Evolutionary conservation across 2,113 vertebrate species (phyloP), one percentile per base, ranked within the genome.

Genomic region (Passer montanus): DNA sequence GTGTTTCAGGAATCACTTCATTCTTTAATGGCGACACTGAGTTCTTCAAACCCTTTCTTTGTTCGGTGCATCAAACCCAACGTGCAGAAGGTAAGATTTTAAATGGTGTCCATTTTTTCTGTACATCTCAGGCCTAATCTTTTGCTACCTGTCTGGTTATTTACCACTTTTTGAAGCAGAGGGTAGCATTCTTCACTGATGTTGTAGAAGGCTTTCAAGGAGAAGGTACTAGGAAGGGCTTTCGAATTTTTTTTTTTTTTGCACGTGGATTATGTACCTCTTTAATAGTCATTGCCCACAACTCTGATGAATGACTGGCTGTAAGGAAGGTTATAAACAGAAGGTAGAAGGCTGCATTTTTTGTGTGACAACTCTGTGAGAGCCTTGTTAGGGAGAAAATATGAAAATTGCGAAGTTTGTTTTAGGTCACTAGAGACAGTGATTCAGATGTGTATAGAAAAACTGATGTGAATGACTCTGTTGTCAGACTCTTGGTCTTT

Each of bases 1-100:
- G 76, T 86, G 80, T 90, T 49, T 41, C 77, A 99, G 98, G 98
- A 98, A 94, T 99, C 99, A 0, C 97, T 99, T 80, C 99, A 99
- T 97, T 99, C 99, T 39, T 98, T 99, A 95, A 99, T 99, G 99
- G 98, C 99, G 1, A 99, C 97, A 0, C 98, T 99, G 59, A 99
- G 99, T 97, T 98, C 98, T 26, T 99, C 99, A 50, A 99, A 99
- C 84, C 99, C 99, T 1, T 99, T 98, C 96, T 99, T 99, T 66
- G 98, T 99, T 35, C 98, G 99, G 31, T 99, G 99, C 97, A 99
- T 99, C 98, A 99, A 99, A 97, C 99, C 99, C 66, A 99, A 99
- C 11, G 97, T 96, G 67, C 97, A 98, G 94, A 99, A 99, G 99
- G 99, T 99, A 98, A 98, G 98, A 62, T 50, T 84, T 81, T 84